phyloP scores from a whole-genome alignment of 2,888 invertebrate species.

The Pycnomerus fuliginosus region DNA sequence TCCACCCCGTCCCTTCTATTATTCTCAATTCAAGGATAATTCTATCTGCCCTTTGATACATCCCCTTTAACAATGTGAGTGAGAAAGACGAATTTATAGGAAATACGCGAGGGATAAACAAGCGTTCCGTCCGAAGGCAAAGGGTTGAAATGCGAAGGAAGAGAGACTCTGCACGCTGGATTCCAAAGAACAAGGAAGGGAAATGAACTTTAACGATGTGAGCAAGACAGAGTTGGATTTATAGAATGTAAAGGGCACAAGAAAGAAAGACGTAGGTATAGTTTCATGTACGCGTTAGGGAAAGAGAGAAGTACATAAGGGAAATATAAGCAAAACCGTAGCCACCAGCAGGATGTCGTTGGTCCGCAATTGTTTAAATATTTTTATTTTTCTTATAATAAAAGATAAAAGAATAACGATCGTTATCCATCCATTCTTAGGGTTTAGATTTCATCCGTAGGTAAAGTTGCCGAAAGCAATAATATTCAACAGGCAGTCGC shows the following conservation, averaged over 20 bases:
- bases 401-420: not conserved
- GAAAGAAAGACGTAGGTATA: constrained; percentile 34
- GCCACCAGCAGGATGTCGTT: constrained; percentile 2
- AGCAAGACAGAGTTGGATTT: constrained; percentile 41
- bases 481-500: constrained; percentile 23
- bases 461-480: too few relatives aligned
- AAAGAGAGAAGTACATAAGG: constrained; percentile 14
- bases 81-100: constrained; percentile 29
- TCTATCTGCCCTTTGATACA: constrained; percentile 1
- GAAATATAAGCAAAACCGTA: constrained; percentile 17
- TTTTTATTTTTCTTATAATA: constrained; percentile 2
- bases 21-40: too few relatives aligned
- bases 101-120: constrained; percentile 21
- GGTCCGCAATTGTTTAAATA: constrained; percentile 21
- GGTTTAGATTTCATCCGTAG: too few relatives aligned
- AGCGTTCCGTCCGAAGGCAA: constrained; percentile 25
- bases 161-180: constrained; percentile 17
- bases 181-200: constrained; percentile 32
- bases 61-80: constrained; percentile 28
- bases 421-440: too few relatives aligned
- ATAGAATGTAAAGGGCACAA: constrained; percentile 36
- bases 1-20: too few relatives aligned
- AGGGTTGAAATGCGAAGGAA: constrained; percentile 37
- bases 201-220: constrained; percentile 34
- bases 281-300: constrained; percentile 28